These are phyloP conservation scores for Clistopyga incitator DNA, from an alignment of 2,888 invertebrate genomes.

Conservation along the genomic window DNA sequence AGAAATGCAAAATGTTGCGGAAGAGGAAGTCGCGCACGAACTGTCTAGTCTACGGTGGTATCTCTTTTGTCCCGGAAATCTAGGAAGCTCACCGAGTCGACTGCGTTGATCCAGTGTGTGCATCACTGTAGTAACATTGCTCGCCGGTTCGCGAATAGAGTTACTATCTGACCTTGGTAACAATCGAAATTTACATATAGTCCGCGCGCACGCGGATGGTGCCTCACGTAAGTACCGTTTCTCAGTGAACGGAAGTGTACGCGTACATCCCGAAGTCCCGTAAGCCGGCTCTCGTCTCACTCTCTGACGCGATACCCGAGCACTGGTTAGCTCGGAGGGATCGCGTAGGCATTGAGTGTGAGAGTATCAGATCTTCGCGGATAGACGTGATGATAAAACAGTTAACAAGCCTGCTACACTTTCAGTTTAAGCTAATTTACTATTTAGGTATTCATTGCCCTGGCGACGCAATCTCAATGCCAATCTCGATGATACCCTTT, in stretches of 20 bases:
- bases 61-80: conserved; percentile 42
- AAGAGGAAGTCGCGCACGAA: conserved; percentile 44
- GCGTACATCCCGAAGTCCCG: conserved; percentile 60
- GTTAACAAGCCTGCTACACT: conserved; percentile 56
- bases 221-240: conserved; percentile 61
- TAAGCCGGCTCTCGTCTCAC: conserved; percentile 62
- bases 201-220: conserved; percentile 61
- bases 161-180: conserved; percentile 72
- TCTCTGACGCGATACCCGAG: conserved; percentile 53
- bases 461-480: not conserved
- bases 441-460: conserved; percentile 28
- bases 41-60: conserved; percentile 12
- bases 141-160: conserved; percentile 60
- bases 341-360: conserved; percentile 46
- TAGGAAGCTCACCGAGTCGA: conserved; percentile 37
- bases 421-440: conserved; percentile 52
- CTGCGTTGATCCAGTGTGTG: conserved; percentile 37
- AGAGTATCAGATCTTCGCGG: conserved; percentile 60
- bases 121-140: conserved; percentile 38
- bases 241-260: conserved; percentile 61
- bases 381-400: conserved; percentile 61
- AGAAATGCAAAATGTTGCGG: conserved; percentile 27
- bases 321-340: conserved; percentile 47
- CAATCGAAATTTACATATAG: conserved; percentile 71
- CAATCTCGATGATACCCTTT: not conserved